phyloP scores from a whole-genome alignment of 1,140 invertebrate species.

The Chironomus tepperi region DNA sequence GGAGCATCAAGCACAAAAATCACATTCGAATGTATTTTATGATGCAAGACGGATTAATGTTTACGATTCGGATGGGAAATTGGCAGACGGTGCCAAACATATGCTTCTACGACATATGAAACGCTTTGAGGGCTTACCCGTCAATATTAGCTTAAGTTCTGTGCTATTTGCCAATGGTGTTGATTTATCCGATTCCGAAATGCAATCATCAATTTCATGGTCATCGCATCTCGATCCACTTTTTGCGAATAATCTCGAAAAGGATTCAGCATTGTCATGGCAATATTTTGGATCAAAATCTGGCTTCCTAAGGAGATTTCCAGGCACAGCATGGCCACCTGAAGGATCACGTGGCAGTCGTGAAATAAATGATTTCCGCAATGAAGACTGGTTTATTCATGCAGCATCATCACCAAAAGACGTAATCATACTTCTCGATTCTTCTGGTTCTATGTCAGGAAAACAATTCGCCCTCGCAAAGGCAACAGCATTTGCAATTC shows the following conservation, averaged over 20 bases:
- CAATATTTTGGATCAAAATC: slow-evolving; percentile 92
- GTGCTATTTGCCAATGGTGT: slow-evolving; percentile 82
- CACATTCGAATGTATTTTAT: slow-evolving; percentile 49
- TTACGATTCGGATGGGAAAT: slow-evolving; percentile 58
- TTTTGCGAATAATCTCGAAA: slow-evolving; percentile 86
- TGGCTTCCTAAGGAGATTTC: slow-evolving; percentile 87
- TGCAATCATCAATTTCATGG: slow-evolving; percentile 85
- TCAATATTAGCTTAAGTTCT: slow-evolving; percentile 78
- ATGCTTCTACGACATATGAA: slow-evolving; percentile 58
- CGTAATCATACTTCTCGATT: slow-evolving; percentile 83
- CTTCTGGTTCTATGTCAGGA: slow-evolving; percentile 80
- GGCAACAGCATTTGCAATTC: slow-evolving; percentile 72
- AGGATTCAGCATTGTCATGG: slow-evolving; percentile 86
- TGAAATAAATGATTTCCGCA: slow-evolving; percentile 79
- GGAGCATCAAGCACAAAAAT: slow-evolving; percentile 39
- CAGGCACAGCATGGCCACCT: slow-evolving; percentile 73
- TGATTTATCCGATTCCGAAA: slow-evolving; percentile 59
- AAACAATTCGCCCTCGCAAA: slow-evolving; percentile 74
- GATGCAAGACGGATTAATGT: slow-evolving; percentile 63
- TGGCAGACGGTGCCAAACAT: slow-evolving; percentile 54
- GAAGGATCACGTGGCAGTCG: slow-evolving; percentile 51
- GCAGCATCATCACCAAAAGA: slow-evolving; percentile 96
- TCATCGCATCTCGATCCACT: slow-evolving; percentile 80
- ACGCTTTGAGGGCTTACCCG: slow-evolving; percentile 71
- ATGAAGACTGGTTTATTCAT: slow-evolving; percentile 87